phyloP scores from a whole-genome alignment of 2,888 invertebrate genomes.

The Acrocera orbiculus region DNA sequence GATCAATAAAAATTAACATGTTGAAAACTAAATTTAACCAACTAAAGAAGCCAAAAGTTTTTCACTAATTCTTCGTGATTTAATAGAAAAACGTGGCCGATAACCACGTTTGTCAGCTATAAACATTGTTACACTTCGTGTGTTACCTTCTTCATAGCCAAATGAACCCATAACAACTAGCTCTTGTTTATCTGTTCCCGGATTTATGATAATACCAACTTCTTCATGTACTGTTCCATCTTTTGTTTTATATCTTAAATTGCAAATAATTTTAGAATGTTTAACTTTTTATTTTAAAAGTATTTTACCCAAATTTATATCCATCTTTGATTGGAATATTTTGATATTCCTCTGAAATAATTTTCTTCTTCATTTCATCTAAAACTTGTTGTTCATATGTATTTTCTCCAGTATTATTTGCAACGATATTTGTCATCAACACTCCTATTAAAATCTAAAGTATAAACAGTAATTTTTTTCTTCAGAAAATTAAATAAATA shows the following conservation, averaged over 20 bases:
- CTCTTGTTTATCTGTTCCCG: slow-evolving; percentile 24
- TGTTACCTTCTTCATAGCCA: slow-evolving; percentile 23
- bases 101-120: slow-evolving; percentile 31
- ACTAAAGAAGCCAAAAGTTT: slow-evolving; percentile 13
- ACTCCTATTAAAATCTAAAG: too few species aligned
- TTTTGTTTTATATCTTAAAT: slow-evolving; percentile 17
- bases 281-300: too few species aligned
- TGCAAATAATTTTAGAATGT: neutral
- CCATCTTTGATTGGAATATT: slow-evolving; percentile 23
- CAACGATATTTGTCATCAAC: too few species aligned
- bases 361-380: slow-evolving; percentile 18
- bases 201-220: slow-evolving; percentile 25
- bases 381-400: slow-evolving; percentile 14
- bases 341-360: slow-evolving; percentile 20
- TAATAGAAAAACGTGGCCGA: slow-evolving; percentile 22
- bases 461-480: too few species aligned
- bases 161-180: slow-evolving; percentile 27
- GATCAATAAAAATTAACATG: too few species aligned
- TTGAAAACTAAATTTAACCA: slow-evolving; percentile 12
- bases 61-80: slow-evolving; percentile 20
- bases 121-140: slow-evolving; percentile 25
- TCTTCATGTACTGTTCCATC: slow-evolving; percentile 28
- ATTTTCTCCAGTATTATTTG: neutral
- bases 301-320: slow-evolving; percentile 25
- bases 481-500: too few species aligned